Percentiles rank a stretch among this genome's conserved stretches.
Conservation (phyloP, 2,113 vertebrate species). For the Megaptera novaeangliae region DNA sequence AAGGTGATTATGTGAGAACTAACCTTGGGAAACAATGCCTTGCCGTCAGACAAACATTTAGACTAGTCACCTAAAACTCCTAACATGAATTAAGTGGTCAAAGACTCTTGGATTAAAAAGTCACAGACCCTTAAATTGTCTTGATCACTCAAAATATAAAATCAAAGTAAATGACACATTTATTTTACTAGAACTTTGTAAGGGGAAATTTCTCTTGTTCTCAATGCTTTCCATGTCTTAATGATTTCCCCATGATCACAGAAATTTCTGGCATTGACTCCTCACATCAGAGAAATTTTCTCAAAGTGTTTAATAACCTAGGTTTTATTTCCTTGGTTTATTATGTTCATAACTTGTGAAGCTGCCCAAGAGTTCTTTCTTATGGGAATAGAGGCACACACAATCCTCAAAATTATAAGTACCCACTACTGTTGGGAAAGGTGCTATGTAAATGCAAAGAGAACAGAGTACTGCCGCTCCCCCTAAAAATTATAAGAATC, state of each 20-base stretch:
- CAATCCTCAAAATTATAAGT: constrained; percentile 32
- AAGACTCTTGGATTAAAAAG: background rate
- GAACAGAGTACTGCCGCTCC: background rate
- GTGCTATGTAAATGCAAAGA: background rate
- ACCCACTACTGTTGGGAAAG: background rate
- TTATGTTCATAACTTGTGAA: constrained; percentile 31
- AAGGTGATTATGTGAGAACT: background rate
- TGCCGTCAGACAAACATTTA: background rate
- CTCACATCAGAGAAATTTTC: background rate
- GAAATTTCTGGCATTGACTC: background rate
- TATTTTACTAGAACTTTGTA: background rate
- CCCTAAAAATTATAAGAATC: constrained; percentile 22
- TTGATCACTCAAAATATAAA: background rate
- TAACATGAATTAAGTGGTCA: background rate
- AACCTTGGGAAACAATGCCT: background rate
- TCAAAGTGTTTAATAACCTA: constrained; percentile 39
- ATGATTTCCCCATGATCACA: background rate
- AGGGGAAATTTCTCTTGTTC: background rate
- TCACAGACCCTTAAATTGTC: background rate
- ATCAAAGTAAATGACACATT: background rate
- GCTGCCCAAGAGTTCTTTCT: background rate
- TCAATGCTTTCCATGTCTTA: background rate
- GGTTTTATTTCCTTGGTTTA: constrained; percentile 44
- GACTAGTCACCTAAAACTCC: background rate
- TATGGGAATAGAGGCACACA: background rate